Evolutionary conservation across 2,797 vertebrate species (phyloP).

Genomic region (Merluccius polli): DNA sequence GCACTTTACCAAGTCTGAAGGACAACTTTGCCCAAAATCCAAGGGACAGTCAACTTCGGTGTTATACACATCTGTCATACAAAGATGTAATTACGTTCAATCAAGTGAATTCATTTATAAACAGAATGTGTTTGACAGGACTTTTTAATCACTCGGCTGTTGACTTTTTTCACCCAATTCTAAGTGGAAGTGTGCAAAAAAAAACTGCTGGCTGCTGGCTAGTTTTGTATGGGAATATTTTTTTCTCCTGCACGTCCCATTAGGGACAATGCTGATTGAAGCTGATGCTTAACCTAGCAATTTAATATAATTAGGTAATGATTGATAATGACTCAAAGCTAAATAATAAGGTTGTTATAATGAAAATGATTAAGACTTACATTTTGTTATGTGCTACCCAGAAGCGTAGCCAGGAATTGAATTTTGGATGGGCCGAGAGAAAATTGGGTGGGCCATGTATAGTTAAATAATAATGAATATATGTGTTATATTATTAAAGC

Average conservation of each 20-base stretch:
- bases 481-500: background rate
- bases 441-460: background rate
- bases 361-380: background rate
- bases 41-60: too few relatives aligned
- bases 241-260: background rate
- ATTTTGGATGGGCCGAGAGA: background rate
- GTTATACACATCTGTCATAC: too few relatives aligned
- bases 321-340: background rate
- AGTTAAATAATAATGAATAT: background rate
- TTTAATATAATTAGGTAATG: too few relatives aligned
- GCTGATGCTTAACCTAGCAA: background rate
- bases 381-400: background rate
- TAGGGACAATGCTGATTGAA: background rate
- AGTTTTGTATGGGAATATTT: background rate
- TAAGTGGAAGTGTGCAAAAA: background rate
- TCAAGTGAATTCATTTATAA: too few relatives aligned
- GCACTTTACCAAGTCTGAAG: too few relatives aligned
- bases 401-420: background rate
- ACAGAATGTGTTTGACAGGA: too few relatives aligned
- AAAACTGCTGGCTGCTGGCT: background rate
- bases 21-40: too few relatives aligned
- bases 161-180: background rate
- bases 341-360: background rate
- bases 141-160: background rate
- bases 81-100: too few relatives aligned